These are phyloP conservation scores for Trematocara marginatum DNA, from an alignment of 2,113 vertebrate genomes.

Conservation along the genomic window DNA sequence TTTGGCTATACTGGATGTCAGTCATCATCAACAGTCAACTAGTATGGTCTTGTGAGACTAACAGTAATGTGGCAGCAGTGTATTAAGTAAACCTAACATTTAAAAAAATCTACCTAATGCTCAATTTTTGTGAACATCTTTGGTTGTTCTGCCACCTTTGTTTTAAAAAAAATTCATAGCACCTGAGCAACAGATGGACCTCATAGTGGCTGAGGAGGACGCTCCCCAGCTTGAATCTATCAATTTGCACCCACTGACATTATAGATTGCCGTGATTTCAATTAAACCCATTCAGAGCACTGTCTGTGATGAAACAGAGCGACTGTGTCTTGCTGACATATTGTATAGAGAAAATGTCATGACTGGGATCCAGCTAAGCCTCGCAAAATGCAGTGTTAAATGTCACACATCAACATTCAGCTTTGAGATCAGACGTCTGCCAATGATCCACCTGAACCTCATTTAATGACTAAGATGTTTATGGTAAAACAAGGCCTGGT, in stretches of 20 bases:
- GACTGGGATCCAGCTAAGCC: conserved; percentile 18
- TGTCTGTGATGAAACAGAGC: not conserved
- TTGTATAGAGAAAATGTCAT: conserved; percentile 4
- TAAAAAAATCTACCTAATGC: not conserved
- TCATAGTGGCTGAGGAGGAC: not conserved
- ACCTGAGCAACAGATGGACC: not conserved
- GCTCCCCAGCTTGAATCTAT: not conserved
- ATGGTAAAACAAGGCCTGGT: not conserved
- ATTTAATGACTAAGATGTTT: conserved; percentile 5
- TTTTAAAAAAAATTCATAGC: not conserved
- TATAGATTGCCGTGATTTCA: not conserved
- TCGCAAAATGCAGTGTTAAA: conserved; percentile 6
- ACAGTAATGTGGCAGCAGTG: not conserved
- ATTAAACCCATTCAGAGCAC: conserved; percentile 6
- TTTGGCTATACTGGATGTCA: not conserved
- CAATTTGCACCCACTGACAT: not conserved
- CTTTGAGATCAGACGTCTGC: not conserved
- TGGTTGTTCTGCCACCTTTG: not conserved
- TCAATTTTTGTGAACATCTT: not conserved
- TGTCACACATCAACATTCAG: not conserved
- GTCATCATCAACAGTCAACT: not conserved
- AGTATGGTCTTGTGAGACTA: not conserved
- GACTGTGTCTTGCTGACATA: not conserved
- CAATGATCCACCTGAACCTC: not conserved
- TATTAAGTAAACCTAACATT: not conserved